Evolutionary conservation across 2,888 invertebrate species (phyloP).

Genomic region (Callyntrura guangdongensis): DNA sequence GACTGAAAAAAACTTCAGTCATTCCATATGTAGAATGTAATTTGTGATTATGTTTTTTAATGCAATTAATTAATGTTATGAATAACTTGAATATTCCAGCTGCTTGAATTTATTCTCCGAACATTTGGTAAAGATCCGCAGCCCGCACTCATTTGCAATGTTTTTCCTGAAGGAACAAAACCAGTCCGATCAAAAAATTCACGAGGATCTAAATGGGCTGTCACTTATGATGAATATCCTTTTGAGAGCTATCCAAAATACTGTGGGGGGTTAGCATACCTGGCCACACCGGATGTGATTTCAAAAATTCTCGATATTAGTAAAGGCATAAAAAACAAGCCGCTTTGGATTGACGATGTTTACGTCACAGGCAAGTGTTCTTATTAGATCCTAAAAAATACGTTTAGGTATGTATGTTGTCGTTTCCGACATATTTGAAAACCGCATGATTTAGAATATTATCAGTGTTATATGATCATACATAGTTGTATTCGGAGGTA

Average conservation of each 20-base stretch:
- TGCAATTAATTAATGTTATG: too few relatives aligned
- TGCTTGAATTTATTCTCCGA: conserved; percentile 83
- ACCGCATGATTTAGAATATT: too few relatives aligned
- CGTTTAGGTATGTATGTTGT: too few relatives aligned
- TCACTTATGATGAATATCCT: conserved; percentile 85
- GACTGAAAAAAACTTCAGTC: too few relatives aligned
- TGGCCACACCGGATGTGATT: conserved; percentile 84
- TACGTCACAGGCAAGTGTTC: too few relatives aligned
- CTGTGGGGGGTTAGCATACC: conserved; percentile 85
- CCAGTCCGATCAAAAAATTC: conserved; percentile 77
- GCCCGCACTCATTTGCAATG: conserved; percentile 83
- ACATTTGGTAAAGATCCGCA: conserved; percentile 81
- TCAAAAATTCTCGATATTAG: conserved; percentile 85
- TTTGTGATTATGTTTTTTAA: too few relatives aligned
- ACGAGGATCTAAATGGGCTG: conserved; percentile 85
- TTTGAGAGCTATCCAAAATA: conserved; percentile 85
- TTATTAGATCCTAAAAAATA: too few relatives aligned
- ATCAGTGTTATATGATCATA: too few relatives aligned
- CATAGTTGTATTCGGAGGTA: too few relatives aligned
- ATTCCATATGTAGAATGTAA: too few relatives aligned
- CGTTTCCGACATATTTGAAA: too few relatives aligned
- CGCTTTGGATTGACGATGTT: conserved; percentile 72
- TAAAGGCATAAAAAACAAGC: conserved; percentile 82
- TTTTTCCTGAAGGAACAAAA: conserved; percentile 84
- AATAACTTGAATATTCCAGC: too few relatives aligned